Base-by-base conservation (phyloP, 2,113 vertebrate species). In the Setophaga coronata region DNA sequence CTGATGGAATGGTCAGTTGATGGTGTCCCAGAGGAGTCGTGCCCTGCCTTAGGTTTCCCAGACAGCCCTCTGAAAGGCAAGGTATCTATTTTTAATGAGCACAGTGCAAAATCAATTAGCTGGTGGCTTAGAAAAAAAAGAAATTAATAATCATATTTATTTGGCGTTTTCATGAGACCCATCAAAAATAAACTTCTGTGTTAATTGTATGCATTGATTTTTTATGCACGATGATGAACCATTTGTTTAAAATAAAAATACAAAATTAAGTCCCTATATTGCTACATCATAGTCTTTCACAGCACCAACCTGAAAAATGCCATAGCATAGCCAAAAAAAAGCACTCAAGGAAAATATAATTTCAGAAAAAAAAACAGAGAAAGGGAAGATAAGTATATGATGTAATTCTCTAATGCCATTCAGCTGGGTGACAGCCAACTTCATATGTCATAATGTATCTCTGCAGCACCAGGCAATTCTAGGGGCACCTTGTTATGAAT, bases 21-120 rank as follows among this genome's bases (percentile, higher is more conserved):
- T 96, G 85, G 83, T 61, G 77, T 98, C 98, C 97, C 98, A 89
- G 61, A 97, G 97, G 98, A 98, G 61, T 43, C 5, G 0, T 92
- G 82, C 58, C 50, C 38, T 97, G 97, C 96, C 83, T 96, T 95
- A 80, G 87, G 93, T 97, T 98, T 98, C 97, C 91, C 95, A 98
- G 94, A 97, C 87, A 96, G 95, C 82, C 92, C 93, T 95, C 90
- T 97, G 95, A 98, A 98, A 98, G 93, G 89, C 90, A n/a, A 95
- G 87, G 81, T 90, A 98, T 98, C 95, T 97, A 98, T 98, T 98
- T 98, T 98, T 98, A 98, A 98, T 98, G 97, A 98, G 95, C 93
- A 70, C 84, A 93, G 83, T 84, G 90, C 79, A 98, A 98, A 98
- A 97, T 98, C 97, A 98, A 97, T 98, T 98, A 98, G 88, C 78